Evolutionary conservation across 2,113 vertebrate genomes (phyloP).

Genomic region (Platysternon megacephalum): DNA sequence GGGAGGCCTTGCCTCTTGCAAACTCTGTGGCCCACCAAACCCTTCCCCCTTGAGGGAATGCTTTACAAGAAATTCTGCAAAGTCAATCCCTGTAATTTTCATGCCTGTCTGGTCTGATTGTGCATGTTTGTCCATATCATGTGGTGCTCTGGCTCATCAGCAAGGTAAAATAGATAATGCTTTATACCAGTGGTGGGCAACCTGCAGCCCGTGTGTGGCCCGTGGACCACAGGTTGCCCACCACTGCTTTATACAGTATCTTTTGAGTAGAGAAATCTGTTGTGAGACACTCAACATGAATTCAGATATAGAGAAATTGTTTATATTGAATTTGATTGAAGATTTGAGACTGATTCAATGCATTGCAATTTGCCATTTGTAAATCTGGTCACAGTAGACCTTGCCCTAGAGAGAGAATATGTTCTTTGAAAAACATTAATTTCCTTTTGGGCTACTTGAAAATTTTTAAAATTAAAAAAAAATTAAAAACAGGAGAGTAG

Average conservation of each 20-base stretch:
- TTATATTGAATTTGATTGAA: not conserved
- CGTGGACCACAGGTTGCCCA: no score
- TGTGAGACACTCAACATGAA: not conserved
- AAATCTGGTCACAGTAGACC: not conserved
- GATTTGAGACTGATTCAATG: not conserved
- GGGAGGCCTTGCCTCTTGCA: not conserved
- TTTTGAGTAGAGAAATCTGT: not conserved
- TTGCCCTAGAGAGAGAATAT: not conserved
- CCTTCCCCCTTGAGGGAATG: not conserved
- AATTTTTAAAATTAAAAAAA: not conserved
- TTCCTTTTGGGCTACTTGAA: not conserved
- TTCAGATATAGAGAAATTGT: rapidly evolving
- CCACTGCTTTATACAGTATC: not conserved
- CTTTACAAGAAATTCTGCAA: not conserved
- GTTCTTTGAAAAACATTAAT: not conserved
- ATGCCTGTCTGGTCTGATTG: rapidly evolving
- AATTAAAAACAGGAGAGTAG: not conserved
- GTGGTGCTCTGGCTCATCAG: not conserved
- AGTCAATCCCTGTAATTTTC: rapidly evolving
- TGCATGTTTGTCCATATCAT: rapidly evolving
- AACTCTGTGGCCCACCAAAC: not conserved
- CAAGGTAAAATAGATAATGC: not conserved
- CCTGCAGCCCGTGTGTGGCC: no score
- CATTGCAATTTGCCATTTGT: not conserved
- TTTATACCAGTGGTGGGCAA: not conserved